Base-by-base conservation (phyloP, 2,797 vertebrate species). In the Dermochelys coriacea region DNA sequence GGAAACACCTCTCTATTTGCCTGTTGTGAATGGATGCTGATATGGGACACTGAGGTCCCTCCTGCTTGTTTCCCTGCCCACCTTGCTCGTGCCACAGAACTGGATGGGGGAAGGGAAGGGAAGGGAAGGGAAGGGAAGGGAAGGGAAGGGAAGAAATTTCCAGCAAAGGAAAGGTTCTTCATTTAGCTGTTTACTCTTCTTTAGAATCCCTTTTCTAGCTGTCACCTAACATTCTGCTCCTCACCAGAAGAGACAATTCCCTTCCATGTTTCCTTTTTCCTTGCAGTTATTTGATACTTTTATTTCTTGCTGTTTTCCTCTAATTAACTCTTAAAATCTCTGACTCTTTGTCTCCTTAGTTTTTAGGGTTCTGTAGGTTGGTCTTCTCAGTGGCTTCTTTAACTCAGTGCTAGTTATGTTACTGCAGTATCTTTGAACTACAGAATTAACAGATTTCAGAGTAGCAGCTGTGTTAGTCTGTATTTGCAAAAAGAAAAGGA, bases 41-140 rank as follows among this genome's bases (percentile, higher is more conserved):
- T 77, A 0, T 0, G 0, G 29, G 12, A 34, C 71, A 7, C 0
- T 49, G 5, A 23, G 34, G 31, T 75, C 2, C 12, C 71, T 78
- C 51, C 1, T 27, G 12, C 3, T 79, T 85, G 41, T 23, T 34
- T 82, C 45, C 52, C 80, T 81, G 25, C 0, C 5, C 12, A 3
- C 68, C 85, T 75, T 4, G 68, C 8, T 51, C 55, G 3, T 49
- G 59, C 54, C 34, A 41, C 11, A 87, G 84, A 85, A 75, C 8
- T 61, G 71, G 3, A 12, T 37, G 5, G 21, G 68, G 14, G 61
- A n/a, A n/a, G n/a, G 41, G 41, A 41, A 41, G 41, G 41, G 41
- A 41, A 41, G 41, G 57, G n/a, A n/a, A n/a, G n/a, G 41, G 41
- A 41, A 41, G 41, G 41, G 41, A 41, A 41, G 41, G 41, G 41